phyloP scores from a whole-genome alignment of 1,140 invertebrate species.

The Drosophila pallidifrons region DNA sequence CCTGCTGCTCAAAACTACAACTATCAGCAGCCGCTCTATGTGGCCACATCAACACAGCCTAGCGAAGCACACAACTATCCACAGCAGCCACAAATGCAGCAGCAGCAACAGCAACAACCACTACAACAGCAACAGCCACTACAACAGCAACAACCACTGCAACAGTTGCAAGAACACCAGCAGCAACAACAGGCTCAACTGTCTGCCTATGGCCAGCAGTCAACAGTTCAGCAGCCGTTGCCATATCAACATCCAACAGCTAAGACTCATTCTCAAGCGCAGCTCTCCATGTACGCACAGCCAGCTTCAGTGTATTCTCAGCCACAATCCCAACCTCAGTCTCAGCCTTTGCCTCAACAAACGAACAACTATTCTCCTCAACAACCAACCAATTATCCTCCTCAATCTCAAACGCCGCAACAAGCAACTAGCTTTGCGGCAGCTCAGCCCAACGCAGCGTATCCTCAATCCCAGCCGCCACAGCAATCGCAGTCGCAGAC shows the following conservation, averaged over 20 bases:
- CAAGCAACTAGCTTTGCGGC: conserved; percentile 10
- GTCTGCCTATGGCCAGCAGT: conserved; percentile 13
- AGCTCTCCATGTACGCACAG: conserved; percentile 21
- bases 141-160: background rate
- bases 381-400: conserved; percentile 13
- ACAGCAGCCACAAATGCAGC: conserved; percentile 9
- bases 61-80: conserved; percentile 23
- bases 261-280: conserved; percentile 21
- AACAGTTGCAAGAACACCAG: background rate
- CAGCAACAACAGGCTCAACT: conserved; percentile 12
- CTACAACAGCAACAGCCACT: conserved; percentile 18
- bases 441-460: background rate
- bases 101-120: background rate
- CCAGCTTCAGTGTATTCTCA: conserved; percentile 29
- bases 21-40: conserved; percentile 74
- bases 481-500: conserved; percentile 19
- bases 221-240: conserved; percentile 14
- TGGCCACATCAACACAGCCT: conserved; percentile 55
- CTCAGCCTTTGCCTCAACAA: conserved; percentile 36
- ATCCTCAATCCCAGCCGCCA: conserved; percentile 1
- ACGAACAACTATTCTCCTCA: conserved; percentile 16
- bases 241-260: conserved; percentile 25
- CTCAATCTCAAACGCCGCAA: conserved; percentile 18
- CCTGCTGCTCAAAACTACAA: conserved; percentile 43
- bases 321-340: conserved; percentile 18